Conservation (phyloP, 1,140 invertebrate genomes). For the Drosophila parabipectinata region DNA sequence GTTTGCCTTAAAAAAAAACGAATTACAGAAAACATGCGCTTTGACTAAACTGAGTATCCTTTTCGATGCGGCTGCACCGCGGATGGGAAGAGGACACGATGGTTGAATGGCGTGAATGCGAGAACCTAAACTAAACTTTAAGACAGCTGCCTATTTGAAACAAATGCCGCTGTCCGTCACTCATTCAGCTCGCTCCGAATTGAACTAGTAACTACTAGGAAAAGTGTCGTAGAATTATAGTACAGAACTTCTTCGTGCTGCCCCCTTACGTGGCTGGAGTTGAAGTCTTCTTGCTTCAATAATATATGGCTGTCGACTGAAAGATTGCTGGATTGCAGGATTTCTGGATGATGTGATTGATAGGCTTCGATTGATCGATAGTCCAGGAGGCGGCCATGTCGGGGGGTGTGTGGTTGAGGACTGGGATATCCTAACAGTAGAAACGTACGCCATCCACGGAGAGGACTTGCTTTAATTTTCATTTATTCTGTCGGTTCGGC, state of each 20-base stretch:
- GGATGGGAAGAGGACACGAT: conserved; percentile 27
- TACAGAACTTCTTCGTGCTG: conserved; percentile 40
- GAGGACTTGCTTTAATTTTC: conserved; percentile 85
- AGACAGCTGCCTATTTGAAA: conserved; percentile 63
- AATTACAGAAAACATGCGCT: conserved; percentile 28
- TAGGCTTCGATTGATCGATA: conserved; percentile 39
- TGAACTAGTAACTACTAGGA: conserved; percentile 53
- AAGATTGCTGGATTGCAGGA: conserved; percentile 3
- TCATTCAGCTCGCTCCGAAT: conserved; percentile 39
- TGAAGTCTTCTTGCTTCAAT: conserved; percentile 12
- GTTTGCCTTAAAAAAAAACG: conserved; percentile 35
- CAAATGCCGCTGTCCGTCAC: conserved; percentile 34
- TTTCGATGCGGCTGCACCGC: conserved; percentile 38
- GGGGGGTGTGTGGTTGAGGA: conserved; percentile 12
- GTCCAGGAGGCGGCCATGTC: conserved; percentile 18
- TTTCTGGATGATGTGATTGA: conserved; percentile 33
- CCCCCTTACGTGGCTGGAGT: background rate
- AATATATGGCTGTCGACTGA: conserved; percentile 57
- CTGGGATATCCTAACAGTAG: conserved; percentile 78
- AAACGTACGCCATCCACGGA: conserved; percentile 84
- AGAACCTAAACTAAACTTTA: conserved; percentile 48
- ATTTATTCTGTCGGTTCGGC: conserved; percentile 84
- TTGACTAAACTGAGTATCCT: conserved; percentile 77
- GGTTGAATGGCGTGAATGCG: conserved; percentile 17
- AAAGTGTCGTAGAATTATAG: conserved; percentile 52